Evolutionary conservation across 2,888 invertebrate species (phyloP), one percentile per base, ranked within the genome.

Genomic region (Pachymerium ferrugineum): DNA sequence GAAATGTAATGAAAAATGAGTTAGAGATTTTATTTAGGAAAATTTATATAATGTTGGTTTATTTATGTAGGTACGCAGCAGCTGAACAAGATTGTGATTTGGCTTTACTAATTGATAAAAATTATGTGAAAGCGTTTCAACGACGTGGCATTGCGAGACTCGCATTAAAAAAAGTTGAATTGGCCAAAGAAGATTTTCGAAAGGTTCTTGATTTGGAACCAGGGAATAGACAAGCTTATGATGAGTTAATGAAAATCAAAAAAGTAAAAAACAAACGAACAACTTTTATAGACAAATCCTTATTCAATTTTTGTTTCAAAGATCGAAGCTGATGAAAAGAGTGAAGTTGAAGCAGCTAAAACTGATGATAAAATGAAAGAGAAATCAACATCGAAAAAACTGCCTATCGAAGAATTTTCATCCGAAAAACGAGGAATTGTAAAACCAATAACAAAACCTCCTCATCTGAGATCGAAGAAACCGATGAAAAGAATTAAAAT

Each of bases 121-220:
- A 80, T 5, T 84, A 83, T 77, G 79, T 83, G 19, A 85, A 85
- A 77, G 84, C 83, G 3, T 81, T 79, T 75, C 77, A 78, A 35
- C 77, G 82, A 35, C 78, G 83, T 19, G 84, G 80, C 2, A 78
- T 80, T 10, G 81, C 83, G 4, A 77, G 92, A 74, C 88, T 90
- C 79, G 86, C 85, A 4, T 84, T 93, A 0, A 89, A 90, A 30
- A 89, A 90, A 67, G 86, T 89, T 19, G 84, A 88, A 19, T 87
- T 89, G 54, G 94, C 95, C 0, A 86, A 88, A 42, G 83, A 83
- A 31, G 94, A 95, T 82, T 87, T 92, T 75, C 83, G 85, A 33
- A 87, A 86, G 78, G 88, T 92, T 0, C 81, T 94, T 38, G 84
- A 86, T 78, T 81, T 93, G n/a, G 93, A 95, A 78, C 92, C 94